Conservation (phyloP, 2,113 vertebrate genomes). For the Mirounga angustirostris region DNA sequence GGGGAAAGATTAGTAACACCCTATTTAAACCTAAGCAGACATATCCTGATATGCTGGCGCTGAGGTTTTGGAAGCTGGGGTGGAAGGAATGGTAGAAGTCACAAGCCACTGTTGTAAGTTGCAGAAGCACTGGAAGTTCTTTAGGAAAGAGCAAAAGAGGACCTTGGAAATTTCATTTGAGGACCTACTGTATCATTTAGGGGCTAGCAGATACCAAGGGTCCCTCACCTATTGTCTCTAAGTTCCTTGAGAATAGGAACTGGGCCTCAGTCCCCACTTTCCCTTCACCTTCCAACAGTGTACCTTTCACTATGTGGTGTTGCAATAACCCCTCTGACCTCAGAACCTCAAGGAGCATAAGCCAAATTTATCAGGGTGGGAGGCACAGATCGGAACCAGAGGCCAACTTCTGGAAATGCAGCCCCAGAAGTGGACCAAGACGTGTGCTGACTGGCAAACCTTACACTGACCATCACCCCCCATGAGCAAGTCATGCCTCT, state of each 20-base stretch:
- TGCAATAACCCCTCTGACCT: neutral
- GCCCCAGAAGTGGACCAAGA: neutral
- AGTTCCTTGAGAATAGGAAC: neutral
- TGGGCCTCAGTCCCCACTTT: too few relatives aligned
- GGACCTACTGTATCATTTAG: too few relatives aligned
- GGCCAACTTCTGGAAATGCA: neutral
- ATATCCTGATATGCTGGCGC: neutral
- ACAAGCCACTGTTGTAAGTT: neutral
- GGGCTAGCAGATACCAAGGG: neutral
- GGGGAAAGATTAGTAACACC: slow-evolving; percentile 24
- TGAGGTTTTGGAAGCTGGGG: neutral
- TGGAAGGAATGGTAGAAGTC: slow-evolving; percentile 18
- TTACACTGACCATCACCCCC: too few relatives aligned
- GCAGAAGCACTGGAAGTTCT: neutral
- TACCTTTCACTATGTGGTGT: neutral
- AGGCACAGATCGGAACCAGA: too few relatives aligned
- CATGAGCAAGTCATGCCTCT: neutral
- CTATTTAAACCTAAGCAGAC: slow-evolving; percentile 54
- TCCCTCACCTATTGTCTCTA: neutral
- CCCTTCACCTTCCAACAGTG: neutral
- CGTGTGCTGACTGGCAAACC: neutral
- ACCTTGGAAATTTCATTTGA: neutral
- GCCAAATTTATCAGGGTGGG: too few relatives aligned
- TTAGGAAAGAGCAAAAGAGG: neutral
- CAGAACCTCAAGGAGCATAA: neutral